A percentile compares a stretch with the other conserved stretches of the same genome.
Evolutionary conservation across 2,797 vertebrate genomes (phyloP).

Genomic region (Sciaenops ocellatus): DNA sequence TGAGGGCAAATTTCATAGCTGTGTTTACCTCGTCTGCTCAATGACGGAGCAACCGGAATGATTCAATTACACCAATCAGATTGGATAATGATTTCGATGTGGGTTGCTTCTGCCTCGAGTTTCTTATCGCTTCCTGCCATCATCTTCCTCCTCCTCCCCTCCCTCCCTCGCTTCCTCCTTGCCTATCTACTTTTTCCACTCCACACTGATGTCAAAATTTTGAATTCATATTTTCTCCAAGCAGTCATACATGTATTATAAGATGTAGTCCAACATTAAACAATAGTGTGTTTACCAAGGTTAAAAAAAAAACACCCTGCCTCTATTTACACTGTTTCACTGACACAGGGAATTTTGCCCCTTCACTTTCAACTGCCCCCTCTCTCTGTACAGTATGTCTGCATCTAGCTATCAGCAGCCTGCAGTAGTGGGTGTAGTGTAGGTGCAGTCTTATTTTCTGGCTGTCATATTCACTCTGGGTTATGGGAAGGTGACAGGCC

Average conservation of each 20-base stretch:
- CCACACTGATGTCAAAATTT: conserved; percentile 31
- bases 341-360: conserved; percentile 45
- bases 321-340: conserved; percentile 54
- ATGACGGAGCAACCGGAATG: conserved; percentile 80
- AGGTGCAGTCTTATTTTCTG: conserved; percentile 81
- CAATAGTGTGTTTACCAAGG: conserved; percentile 37
- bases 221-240: conserved; percentile 30
- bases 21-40: conserved; percentile 81
- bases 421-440: conserved; percentile 74
- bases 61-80: conserved; percentile 84
- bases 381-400: conserved; percentile 39
- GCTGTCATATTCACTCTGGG: conserved; percentile 81
- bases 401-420: conserved; percentile 68
- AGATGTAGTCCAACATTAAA: conserved; percentile 39
- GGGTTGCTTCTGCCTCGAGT: conserved; percentile 73
- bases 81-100: conserved; percentile 82
- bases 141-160: conserved; percentile 34
- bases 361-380: conserved; percentile 31
- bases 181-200: conserved; percentile 48
- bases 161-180: conserved; percentile 19
- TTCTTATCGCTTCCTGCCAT: conserved; percentile 78
- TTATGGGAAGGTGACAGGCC: conserved; percentile 76
- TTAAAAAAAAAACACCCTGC: conserved; percentile 21
- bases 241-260: conserved; percentile 22
- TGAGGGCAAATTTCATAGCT: conserved; percentile 73